Conservation (phyloP, 2,797 vertebrate genomes). For the Chrysocyon brachyurus region DNA sequence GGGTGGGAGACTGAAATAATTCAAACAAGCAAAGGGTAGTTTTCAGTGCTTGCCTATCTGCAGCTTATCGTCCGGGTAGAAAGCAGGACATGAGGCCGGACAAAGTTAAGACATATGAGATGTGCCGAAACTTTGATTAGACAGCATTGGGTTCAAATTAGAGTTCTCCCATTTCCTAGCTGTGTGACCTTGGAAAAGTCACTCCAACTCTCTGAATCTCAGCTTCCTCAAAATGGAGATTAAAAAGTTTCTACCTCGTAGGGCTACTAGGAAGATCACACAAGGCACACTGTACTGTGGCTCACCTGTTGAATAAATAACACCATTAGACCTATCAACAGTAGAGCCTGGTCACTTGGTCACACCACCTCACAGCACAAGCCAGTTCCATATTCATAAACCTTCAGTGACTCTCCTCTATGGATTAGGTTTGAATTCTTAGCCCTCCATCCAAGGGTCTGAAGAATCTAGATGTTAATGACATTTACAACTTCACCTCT, state of each 20-base stretch:
- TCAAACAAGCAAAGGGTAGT: too few species aligned
- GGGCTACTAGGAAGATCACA: neutral
- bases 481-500: neutral
- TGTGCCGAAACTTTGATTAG: neutral
- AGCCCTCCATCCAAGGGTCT: neutral
- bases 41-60: neutral
- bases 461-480: neutral
- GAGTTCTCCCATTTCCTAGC: slow-evolving; percentile 2
- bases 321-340: neutral
- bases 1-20: neutral
- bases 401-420: neutral
- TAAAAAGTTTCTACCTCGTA: neutral
- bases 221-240: neutral
- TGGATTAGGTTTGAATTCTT: neutral
- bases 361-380: neutral
- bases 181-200: neutral
- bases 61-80: neutral
- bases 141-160: neutral
- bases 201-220: slow-evolving; percentile 24
- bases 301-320: neutral
- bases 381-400: neutral
- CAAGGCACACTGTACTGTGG: neutral
- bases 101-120: neutral
- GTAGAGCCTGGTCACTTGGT: neutral
- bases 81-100: neutral